These are phyloP conservation scores for Odocoileus hemionus DNA, from an alignment of 2,113 vertebrate species.

Conservation along the genomic window DNA sequence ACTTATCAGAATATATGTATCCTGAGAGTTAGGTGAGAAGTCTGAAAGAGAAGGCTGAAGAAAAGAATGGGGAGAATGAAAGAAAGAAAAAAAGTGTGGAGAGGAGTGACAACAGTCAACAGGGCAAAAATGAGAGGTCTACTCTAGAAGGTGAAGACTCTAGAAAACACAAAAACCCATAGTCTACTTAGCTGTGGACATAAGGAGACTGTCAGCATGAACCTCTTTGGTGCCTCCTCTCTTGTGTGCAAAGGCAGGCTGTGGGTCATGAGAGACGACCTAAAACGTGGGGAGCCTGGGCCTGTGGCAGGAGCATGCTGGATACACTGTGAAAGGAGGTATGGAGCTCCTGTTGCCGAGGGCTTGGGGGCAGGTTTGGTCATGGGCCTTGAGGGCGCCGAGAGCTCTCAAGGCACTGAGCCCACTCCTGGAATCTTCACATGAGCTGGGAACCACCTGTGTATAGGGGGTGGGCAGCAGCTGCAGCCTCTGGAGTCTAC, in stretches of 20 bases:
- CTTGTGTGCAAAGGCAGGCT: background rate
- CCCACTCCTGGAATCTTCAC: conserved; percentile 5
- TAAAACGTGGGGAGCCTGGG: background rate
- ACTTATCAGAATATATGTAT: background rate
- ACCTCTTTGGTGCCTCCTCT: background rate
- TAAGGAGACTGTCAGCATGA: background rate
- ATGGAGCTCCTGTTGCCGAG: background rate
- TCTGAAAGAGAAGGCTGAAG: background rate
- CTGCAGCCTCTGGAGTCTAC: background rate
- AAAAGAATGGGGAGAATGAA: background rate
- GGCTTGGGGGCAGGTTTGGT: background rate
- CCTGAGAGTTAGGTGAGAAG: background rate
- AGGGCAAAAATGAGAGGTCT: background rate
- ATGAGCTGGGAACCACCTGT: conserved; percentile 9
- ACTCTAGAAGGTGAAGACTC: background rate
- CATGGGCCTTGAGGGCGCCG: background rate
- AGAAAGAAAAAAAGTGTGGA: background rate
- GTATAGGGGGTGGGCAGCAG: background rate
- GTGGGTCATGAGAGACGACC: background rate
- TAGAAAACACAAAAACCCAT: background rate
- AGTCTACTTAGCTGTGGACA: background rate
- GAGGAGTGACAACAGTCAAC: background rate
- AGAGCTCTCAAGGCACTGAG: background rate
- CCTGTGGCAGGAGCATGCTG: background rate
- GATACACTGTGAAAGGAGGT: background rate